phyloP scores from a whole-genome alignment of 2,888 invertebrate genomes.

The Operophtera brumata region DNA sequence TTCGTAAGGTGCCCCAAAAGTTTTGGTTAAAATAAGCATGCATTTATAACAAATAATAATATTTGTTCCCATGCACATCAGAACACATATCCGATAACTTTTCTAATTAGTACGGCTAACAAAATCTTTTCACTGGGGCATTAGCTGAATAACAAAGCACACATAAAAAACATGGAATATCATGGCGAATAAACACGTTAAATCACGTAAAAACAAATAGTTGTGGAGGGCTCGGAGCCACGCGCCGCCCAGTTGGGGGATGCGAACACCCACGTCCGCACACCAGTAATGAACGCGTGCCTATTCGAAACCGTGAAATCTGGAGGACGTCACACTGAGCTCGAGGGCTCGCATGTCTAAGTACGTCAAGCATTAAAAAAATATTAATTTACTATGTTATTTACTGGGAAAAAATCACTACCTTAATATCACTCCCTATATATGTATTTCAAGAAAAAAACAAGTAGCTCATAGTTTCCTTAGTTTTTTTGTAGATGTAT shows the following conservation, averaged over 20 bases:
- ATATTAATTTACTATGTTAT: constrained; percentile 11
- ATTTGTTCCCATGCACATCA: constrained; percentile 15
- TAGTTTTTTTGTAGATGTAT: no score
- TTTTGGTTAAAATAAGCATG: no score
- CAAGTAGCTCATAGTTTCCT: no score
- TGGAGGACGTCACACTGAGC: constrained; percentile 43
- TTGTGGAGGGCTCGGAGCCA: constrained; percentile 35
- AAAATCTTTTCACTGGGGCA: constrained; percentile 26
- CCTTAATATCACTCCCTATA: no score
- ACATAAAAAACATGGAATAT: constrained; percentile 35
- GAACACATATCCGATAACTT: constrained; percentile 16
- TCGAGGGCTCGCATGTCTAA: constrained; percentile 18
- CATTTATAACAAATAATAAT: background rate
- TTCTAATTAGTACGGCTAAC: constrained; percentile 22
- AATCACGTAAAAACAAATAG: constrained; percentile 76
- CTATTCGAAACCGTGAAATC: constrained; percentile 48
- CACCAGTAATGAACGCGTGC: constrained; percentile 63
- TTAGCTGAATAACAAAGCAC: constrained; percentile 35
- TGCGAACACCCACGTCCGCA: constrained; percentile 30
- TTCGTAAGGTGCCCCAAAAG: no score
- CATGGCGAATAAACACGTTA: constrained; percentile 61
- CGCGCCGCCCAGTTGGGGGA: constrained; percentile 13
- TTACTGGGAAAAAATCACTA: background rate
- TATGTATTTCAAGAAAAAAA: no score
- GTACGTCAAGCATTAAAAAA: constrained; percentile 17